These are phyloP conservation scores for Arenaria interpres DNA, from an alignment of 2,113 vertebrate species.

Conservation along the genomic window DNA sequence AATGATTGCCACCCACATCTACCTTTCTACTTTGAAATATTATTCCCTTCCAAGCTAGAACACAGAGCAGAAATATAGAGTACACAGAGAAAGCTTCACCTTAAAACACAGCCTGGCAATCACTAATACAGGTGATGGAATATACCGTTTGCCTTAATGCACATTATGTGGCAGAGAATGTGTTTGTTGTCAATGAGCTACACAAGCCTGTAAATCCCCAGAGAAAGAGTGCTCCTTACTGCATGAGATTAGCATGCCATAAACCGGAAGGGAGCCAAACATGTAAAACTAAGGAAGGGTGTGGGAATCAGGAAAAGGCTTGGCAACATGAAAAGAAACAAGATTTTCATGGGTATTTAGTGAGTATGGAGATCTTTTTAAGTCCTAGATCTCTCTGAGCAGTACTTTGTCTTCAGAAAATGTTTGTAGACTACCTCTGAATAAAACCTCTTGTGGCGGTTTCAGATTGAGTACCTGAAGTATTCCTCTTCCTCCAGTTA, in stretches of 20 bases:
- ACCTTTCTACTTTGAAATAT: not conserved
- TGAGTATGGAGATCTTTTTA: not conserved
- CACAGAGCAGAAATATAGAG: not conserved
- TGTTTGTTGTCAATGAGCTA: not conserved
- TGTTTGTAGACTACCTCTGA: not conserved
- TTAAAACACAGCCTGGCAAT: not conserved
- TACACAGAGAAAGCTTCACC: not conserved
- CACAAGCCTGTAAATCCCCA: constrained; percentile 19
- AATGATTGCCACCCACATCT: not conserved
- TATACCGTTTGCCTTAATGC: not conserved
- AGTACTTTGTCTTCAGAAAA: not conserved
- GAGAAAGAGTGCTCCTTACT: not conserved
- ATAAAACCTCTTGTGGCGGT: not conserved
- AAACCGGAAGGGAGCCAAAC: not conserved
- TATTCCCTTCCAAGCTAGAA: not conserved
- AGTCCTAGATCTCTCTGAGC: not conserved
- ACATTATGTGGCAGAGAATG: not conserved
- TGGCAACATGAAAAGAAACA: not conserved
- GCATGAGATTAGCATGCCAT: not conserved
- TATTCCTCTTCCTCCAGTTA: not conserved
- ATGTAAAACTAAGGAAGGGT: not conserved
- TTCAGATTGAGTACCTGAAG: not conserved
- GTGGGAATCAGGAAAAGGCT: not conserved
- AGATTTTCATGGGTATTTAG: not conserved
- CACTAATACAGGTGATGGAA: not conserved